Evolutionary conservation across 2,888 invertebrate genomes (phyloP).

Genomic region (Eremobia ochroleuca): DNA sequence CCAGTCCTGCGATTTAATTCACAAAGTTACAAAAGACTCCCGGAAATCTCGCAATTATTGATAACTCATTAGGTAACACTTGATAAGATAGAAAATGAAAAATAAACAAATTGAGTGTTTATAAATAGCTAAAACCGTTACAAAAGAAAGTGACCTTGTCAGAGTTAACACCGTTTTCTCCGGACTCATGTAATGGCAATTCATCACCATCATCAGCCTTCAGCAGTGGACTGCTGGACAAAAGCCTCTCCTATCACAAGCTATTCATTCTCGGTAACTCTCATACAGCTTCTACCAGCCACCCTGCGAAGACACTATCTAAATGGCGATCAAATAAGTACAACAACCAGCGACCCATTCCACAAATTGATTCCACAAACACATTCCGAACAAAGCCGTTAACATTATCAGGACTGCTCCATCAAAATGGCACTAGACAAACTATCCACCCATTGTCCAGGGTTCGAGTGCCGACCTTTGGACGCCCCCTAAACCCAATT

Average conservation of each 20-base stretch:
- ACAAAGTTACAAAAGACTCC: background rate
- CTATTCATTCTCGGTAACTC: background rate
- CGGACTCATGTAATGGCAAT: background rate
- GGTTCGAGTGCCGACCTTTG: constrained; percentile 81
- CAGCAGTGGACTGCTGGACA: background rate
- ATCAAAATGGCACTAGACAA: constrained; percentile 86
- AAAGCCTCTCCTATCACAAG: background rate
- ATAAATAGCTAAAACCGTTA: background rate
- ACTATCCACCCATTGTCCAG: constrained; percentile 84
- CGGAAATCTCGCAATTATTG: background rate
- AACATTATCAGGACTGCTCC: constrained; percentile 84
- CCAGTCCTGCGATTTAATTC: background rate
- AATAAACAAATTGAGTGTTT: background rate
- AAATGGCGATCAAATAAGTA: constrained; percentile 2
- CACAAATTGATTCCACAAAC: constrained; percentile 56
- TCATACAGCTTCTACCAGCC: background rate
- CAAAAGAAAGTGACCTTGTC: background rate
- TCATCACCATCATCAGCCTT: background rate
- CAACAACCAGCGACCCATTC: constrained; percentile 9
- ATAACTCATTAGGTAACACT: background rate
- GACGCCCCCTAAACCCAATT: constrained; percentile 84
- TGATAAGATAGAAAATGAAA: background rate
- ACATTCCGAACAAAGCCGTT: constrained; percentile 72
- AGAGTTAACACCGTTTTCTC: background rate
- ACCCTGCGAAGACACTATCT: background rate